phyloP scores from a whole-genome alignment of 2,797 vertebrate species.

The Garrulus glandarius region DNA sequence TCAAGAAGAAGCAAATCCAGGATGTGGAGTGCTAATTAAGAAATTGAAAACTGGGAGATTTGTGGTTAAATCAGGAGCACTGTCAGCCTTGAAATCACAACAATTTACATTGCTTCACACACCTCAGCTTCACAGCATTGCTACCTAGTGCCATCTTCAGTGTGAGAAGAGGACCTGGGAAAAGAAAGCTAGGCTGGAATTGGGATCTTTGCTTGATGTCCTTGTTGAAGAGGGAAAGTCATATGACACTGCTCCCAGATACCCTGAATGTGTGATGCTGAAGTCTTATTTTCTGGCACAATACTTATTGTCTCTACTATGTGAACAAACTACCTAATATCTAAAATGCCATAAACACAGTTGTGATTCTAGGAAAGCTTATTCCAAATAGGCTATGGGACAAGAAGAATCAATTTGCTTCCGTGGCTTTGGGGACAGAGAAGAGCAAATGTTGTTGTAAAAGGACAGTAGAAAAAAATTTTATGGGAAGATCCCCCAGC shows the following conservation, averaged over 20 bases:
- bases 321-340: neutral
- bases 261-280: neutral
- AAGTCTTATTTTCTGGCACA: neutral
- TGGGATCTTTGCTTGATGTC: neutral
- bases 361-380: neutral
- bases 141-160: neutral
- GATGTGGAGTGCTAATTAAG: neutral
- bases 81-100: neutral
- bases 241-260: neutral
- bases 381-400: neutral
- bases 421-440: neutral
- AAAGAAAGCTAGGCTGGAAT: neutral
- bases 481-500: accelerated
- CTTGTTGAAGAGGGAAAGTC: neutral
- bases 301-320: neutral
- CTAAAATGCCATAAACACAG: neutral
- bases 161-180: neutral
- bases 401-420: neutral
- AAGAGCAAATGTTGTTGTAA: neutral
- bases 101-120: neutral
- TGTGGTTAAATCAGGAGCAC: neutral
- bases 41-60: neutral
- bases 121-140: neutral
- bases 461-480: neutral
- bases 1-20: neutral